Base-by-base conservation (phyloP, 2,888 invertebrate species). In the Sesamia inferens region DNA sequence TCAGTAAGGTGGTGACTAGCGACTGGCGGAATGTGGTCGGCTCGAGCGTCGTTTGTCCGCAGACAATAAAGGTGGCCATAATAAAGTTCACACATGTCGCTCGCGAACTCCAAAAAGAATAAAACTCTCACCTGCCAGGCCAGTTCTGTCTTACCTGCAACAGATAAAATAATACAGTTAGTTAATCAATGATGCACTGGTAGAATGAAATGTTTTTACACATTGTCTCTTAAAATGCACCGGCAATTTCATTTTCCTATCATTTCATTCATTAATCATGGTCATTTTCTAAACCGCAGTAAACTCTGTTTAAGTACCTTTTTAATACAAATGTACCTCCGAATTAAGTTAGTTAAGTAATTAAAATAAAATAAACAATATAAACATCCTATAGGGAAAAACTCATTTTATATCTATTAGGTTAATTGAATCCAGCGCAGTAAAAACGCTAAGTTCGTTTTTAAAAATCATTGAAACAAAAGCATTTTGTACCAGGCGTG, bases 1-100 rank as follows among this genome's bases (percentile, higher is more conserved):
- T 79, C 74, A 72, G 82, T 65, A 42, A n/a, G 57, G 11, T 44
- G 44, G 13, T 11, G 55, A 75, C 8, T 78, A 84, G 77, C 39
- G 55, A 75, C 19, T 78, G 85, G 87, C 81, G 85, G 86, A 90
- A 88, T 86, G 89, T 82, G 88, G 83, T 82, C 85, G 82, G 59
- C 68, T 73, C 70, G 74, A 82, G 77, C 85, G 83, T 84, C 87
- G 88, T 90, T 87, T 88, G 88, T 87, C 87, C 87, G 81, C 68
- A 70, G 80, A 89, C 90, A 91, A 93, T 91, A 93, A 93, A 93
- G 92, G 87, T 89, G 84, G 89, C 87, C 87, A 88, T 92, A 92
- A 94, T 94, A 93, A 94, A 93, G 92, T 93, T 93, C 93, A 92
- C 93, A 93, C 90, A 90, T 93, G 93, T 92, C 92, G 87, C 79